These are phyloP conservation scores for Saxidomus purpurata DNA, from an alignment of 1,140 invertebrate genomes.

Conservation along the genomic window DNA sequence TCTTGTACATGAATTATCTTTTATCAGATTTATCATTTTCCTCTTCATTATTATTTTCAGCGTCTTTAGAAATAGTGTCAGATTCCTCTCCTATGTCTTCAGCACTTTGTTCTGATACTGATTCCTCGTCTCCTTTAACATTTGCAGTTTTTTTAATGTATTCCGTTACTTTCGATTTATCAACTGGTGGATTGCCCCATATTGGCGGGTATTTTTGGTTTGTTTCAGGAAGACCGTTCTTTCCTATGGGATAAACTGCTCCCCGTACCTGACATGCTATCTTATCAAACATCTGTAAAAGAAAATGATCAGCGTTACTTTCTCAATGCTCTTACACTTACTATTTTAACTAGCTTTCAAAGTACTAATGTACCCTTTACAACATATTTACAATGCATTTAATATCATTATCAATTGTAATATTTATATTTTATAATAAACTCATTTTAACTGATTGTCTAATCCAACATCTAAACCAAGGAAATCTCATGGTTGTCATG, in stretches of 20 bases:
- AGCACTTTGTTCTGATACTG: neutral
- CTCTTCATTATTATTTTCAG: neutral
- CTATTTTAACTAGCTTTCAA: too few relatives aligned
- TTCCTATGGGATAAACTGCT: neutral
- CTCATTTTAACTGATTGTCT: too few relatives aligned
- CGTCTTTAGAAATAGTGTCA: neutral
- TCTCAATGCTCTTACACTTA: too few relatives aligned
- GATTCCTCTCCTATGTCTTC: neutral
- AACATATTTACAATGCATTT: too few relatives aligned
- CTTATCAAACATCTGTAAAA: slow-evolving; percentile 17
- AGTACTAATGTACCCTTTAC: too few relatives aligned
- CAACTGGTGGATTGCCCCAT: slow-evolving; percentile 29
- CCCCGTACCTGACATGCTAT: slow-evolving; percentile 27
- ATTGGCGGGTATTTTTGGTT: neutral
- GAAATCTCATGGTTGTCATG: too few relatives aligned
- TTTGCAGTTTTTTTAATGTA: neutral
- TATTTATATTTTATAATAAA: too few relatives aligned
- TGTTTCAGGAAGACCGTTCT: neutral
- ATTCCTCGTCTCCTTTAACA: neutral
- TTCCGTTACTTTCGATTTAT: neutral
- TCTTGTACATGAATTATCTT: too few relatives aligned
- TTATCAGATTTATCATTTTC: neutral
- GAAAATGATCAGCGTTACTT: neutral
- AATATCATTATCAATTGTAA: too few relatives aligned
- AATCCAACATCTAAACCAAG: too few relatives aligned